These are phyloP conservation scores for Lacanobia oleracea DNA, from an alignment of 2,888 invertebrate species.

Conservation along the genomic window DNA sequence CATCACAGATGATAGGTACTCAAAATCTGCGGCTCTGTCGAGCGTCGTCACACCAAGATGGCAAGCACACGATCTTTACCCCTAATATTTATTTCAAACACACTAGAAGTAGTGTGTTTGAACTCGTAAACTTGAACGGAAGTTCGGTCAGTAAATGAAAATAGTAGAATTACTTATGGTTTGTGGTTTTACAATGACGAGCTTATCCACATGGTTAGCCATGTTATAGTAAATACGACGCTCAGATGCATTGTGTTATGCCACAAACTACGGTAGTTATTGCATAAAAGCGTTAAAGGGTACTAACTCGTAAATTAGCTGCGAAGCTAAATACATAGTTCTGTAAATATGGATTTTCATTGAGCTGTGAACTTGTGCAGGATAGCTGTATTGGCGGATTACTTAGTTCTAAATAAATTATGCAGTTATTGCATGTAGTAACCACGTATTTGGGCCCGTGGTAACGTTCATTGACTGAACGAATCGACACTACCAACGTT, in stretches of 20 bases:
- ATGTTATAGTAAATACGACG: slow-evolving; percentile 50
- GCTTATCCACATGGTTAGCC: slow-evolving; percentile 48
- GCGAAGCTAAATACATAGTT: slow-evolving; percentile 7
- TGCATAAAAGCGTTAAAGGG: slow-evolving; percentile 31
- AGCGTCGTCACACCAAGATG: slow-evolving; percentile 48
- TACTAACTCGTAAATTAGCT: slow-evolving; percentile 25
- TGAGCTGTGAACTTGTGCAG: slow-evolving; percentile 1
- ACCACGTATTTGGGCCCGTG: slow-evolving; percentile 36
- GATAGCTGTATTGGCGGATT: neutral
- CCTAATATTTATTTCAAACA: slow-evolving; percentile 73
- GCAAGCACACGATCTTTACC: slow-evolving; percentile 62
- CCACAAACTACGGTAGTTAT: slow-evolving; percentile 42
- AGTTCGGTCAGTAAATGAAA: slow-evolving; percentile 67
- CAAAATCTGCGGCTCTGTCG: slow-evolving; percentile 53
- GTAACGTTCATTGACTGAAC: slow-evolving; percentile 48
- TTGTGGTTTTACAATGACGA: slow-evolving; percentile 61
- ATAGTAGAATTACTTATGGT: slow-evolving; percentile 66
- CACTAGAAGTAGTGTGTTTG: slow-evolving; percentile 71
- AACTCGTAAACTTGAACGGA: slow-evolving; percentile 72
- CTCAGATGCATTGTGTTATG: slow-evolving; percentile 39
- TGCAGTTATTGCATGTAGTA: slow-evolving; percentile 7
- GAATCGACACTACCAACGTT: slow-evolving; percentile 49
- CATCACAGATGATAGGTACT: slow-evolving; percentile 53
- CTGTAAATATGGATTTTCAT: slow-evolving; percentile 18
- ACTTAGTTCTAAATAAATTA: slow-evolving; percentile 20